Percentiles rank a stretch among this genome's conserved stretches.
Conservation (phyloP, 2,888 invertebrate genomes). For the Lasioglossum vierecki region DNA sequence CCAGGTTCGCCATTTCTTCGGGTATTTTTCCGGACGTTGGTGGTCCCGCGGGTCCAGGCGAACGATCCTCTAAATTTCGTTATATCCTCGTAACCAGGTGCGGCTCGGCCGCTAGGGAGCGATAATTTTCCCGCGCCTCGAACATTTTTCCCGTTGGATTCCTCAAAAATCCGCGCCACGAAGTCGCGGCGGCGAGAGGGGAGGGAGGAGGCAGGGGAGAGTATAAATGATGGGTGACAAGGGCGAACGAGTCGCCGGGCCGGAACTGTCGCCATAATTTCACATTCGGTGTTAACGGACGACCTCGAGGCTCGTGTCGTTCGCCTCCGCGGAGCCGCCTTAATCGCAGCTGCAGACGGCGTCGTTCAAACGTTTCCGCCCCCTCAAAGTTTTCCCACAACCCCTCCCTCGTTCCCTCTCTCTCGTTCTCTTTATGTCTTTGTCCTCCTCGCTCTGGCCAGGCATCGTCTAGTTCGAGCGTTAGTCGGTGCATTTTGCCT, state of each 20-base stretch:
- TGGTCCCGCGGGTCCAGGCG: conserved; percentile 14
- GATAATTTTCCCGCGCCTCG: conserved; percentile 45
- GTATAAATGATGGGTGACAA: conserved; percentile 43
- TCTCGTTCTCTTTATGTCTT: background rate
- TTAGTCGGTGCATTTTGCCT: conserved; percentile 29
- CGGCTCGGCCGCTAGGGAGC: conserved; percentile 32
- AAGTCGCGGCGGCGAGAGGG: background rate
- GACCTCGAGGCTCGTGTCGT: conserved; percentile 25
- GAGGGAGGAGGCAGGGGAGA: background rate
- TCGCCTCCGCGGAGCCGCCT: conserved; percentile 37
- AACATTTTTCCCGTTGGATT: conserved; percentile 41
- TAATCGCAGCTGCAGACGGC: conserved; percentile 61
- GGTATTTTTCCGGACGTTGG: conserved; percentile 43
- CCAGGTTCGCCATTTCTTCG: background rate
- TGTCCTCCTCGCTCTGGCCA: background rate
- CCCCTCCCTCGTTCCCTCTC: background rate
- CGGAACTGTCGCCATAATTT: conserved; percentile 48
- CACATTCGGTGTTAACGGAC: conserved; percentile 53
- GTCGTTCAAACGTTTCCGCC: conserved; percentile 44
- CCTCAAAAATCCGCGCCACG: conserved; percentile 37
- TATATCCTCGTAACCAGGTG: conserved; percentile 53
- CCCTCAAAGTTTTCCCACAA: conserved; percentile 40
- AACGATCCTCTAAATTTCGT: conserved; percentile 46
- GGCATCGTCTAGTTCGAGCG: conserved; percentile 13
- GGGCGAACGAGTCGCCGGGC: conserved; percentile 2